Base-by-base conservation (phyloP, 2,797 vertebrate genomes). In the Acipenser transmontanus region DNA sequence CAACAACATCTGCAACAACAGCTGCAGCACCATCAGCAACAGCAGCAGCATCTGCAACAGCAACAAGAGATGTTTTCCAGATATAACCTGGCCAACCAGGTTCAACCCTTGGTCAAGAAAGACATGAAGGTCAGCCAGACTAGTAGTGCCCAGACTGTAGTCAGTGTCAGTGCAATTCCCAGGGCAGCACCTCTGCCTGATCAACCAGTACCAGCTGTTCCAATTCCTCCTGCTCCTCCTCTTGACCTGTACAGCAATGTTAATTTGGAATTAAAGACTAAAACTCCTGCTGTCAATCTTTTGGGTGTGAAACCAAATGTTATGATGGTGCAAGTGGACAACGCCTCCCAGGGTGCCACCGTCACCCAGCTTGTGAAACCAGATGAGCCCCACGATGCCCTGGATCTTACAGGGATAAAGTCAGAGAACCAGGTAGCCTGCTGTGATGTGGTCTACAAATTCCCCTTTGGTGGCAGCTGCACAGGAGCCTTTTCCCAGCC, bases 371-470 rank as follows among this genome's bases (percentile, higher is more conserved):
- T 99, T 64, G 81, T 98, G 70, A 96, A 95, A 74, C 88, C 82
- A 74, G 95, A 98, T 62, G 87, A 91, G 0, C 82, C 87, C 0
- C 68, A 91, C 75, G 92, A 92, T 1, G 92, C 96, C 59, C 83
- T 99, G 80, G 96, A 99, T 83, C 92, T 99, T 63, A 99, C 96
- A 0, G 94, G 96, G 0, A 82, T 98, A 67, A 94, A 97, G 83
- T 80, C 94, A 0, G 97, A 99, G 79, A 97, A 92, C 81, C 96
- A 97, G 72, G 89, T 94, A 62, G 96, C 93, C 17, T 99, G 98
- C 81, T 99, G 98, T 62, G 97, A 99, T 71, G 87, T 99, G 78
- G 97, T 99, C 80, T 99, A 99, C 82, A 98, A 95, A 83, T 90
- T 99, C 71, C 98, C 97, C 69, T 99, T 99, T 14, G 89, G 91